A percentile compares a stretch with the other conserved stretches of the same genome.
Conservation (phyloP, 2,797 vertebrate species). For the Acanthopagrus latus region DNA sequence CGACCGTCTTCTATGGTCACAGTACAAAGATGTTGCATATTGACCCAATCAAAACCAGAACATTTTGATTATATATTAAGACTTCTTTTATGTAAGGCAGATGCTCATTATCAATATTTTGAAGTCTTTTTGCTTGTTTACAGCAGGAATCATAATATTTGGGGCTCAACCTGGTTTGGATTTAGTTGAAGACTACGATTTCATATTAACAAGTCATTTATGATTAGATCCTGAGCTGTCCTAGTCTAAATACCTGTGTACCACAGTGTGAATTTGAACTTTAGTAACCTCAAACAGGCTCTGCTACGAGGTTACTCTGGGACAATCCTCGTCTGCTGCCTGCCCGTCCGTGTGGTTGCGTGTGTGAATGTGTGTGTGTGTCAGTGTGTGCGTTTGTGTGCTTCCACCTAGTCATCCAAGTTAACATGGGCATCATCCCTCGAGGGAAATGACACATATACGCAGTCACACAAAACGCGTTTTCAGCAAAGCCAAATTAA, state of each 20-base stretch:
- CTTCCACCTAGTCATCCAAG: constrained; percentile 38
- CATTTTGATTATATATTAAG: too few species aligned
- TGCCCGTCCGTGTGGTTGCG: constrained; percentile 4
- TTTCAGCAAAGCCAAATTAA: constrained; percentile 1
- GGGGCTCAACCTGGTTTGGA: not conserved
- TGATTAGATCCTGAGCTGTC: constrained; percentile 8
- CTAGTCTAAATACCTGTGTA: constrained; percentile 26
- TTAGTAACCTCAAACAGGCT: constrained; percentile 69
- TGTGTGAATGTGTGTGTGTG: constrained; percentile 12
- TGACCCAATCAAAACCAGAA: not conserved
- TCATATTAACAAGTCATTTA: constrained; percentile 6
- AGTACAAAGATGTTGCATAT: not conserved
- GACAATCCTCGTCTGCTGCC: constrained; percentile 34
- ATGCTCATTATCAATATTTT: not conserved
- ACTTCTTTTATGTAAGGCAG: not conserved
- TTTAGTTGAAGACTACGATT: not conserved
- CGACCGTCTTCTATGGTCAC: not conserved
- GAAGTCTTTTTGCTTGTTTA: not conserved
- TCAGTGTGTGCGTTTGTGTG: constrained; percentile 3
- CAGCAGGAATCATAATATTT: not conserved
- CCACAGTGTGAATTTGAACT: constrained; percentile 65
- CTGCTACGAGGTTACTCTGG: constrained; percentile 63
- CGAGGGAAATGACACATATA: constrained; percentile 41
- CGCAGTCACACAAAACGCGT: constrained; percentile 22
- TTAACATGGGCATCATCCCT: constrained; percentile 22